A percentile compares a stretch with the other conserved stretches of the same genome.
These are phyloP conservation scores for Tragulus kanchil DNA, from an alignment of 2,113 vertebrate species.

Conservation along the genomic window DNA sequence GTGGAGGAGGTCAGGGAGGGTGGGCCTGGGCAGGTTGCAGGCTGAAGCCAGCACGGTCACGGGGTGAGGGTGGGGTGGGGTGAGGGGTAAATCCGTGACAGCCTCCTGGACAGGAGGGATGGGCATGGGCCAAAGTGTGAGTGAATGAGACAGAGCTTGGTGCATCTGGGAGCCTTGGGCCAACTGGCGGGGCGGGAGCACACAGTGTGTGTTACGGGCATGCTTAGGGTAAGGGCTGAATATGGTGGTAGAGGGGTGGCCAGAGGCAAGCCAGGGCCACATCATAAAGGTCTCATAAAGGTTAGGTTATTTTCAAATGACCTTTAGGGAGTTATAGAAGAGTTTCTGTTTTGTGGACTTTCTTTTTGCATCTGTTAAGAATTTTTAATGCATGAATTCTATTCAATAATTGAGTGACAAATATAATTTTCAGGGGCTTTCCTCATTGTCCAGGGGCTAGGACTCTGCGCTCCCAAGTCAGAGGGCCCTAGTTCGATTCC, in stretches of 20 bases:
- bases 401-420: not conserved
- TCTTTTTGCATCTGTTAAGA: not conserved
- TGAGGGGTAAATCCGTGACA: not conserved
- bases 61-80: not conserved
- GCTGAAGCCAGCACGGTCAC: not conserved
- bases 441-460: not conserved
- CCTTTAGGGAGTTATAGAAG: not conserved
- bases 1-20: not conserved
- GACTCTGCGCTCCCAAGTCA: not conserved
- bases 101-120: accelerated
- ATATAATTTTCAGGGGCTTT: not conserved
- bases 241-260: not conserved
- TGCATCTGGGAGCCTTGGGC: not conserved
- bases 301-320: not conserved
- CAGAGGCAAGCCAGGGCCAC: not conserved
- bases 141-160: too few species aligned
- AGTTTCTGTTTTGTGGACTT: not conserved
- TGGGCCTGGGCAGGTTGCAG: not conserved
- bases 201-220: not conserved
- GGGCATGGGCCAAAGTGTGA: not conserved
- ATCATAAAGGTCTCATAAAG: not conserved
- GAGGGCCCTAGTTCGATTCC: not conserved
- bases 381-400: not conserved
- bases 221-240: not conserved
- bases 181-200: not conserved